Evolutionary conservation across 2,888 invertebrate species (phyloP).

Genomic region (Tenthredo livida): DNA sequence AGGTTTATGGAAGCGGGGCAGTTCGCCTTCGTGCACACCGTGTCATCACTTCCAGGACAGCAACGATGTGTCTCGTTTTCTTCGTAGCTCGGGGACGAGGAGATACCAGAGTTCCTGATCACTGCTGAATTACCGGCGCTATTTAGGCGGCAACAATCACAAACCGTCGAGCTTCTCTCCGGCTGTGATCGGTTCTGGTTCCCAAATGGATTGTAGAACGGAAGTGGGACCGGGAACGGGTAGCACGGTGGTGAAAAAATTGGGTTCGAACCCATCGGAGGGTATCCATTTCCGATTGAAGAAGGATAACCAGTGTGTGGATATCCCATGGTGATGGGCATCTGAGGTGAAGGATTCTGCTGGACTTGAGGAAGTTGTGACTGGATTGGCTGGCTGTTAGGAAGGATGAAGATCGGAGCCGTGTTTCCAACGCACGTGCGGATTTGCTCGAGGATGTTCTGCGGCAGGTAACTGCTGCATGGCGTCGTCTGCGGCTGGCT

Average conservation of each 20-base stretch:
- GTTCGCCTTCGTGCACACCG: constrained; percentile 67
- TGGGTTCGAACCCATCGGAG: background rate
- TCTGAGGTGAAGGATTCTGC: background rate
- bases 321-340: background rate
- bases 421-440: constrained; percentile 62
- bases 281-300: background rate
- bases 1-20: constrained; percentile 72
- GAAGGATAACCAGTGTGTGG: background rate
- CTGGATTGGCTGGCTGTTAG: constrained; percentile 57
- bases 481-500: constrained; percentile 41
- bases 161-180: constrained; percentile 51
- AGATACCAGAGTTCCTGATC: background rate
- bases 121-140: background rate
- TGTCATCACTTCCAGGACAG: constrained; percentile 60
- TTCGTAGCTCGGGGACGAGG: background rate
- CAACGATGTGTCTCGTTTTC: constrained; percentile 63
- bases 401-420: constrained; percentile 71
- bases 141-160: constrained; percentile 54
- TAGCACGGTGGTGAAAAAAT: constrained; percentile 60
- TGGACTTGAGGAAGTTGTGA: background rate
- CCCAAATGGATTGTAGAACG: constrained; percentile 61
- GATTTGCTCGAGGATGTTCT: constrained; percentile 68
- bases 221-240: constrained; percentile 65
- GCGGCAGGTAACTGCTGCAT: constrained; percentile 56
- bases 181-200: constrained; percentile 8